phyloP scores from a whole-genome alignment of 2,113 vertebrate species.

The Cyanoramphus novaezelandiae region DNA sequence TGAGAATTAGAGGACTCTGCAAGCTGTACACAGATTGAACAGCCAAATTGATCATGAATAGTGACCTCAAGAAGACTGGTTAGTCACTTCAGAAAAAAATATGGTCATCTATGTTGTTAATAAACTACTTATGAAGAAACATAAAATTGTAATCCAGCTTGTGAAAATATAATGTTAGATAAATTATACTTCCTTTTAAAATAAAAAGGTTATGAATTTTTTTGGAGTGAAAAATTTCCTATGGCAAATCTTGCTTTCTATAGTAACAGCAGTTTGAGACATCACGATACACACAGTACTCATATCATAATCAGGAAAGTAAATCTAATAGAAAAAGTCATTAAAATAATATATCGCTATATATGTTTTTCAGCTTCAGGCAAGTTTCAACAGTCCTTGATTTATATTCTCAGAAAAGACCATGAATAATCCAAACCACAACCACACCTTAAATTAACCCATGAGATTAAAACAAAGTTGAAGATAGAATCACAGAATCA shows the following conservation, averaged over 20 bases:
- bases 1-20: not conserved
- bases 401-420: not conserved
- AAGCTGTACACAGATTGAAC: not conserved
- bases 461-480: not conserved
- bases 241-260: not conserved
- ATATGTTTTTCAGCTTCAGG: not conserved
- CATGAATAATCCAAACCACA: not conserved
- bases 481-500: not conserved
- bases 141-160: not conserved
- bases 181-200: not conserved
- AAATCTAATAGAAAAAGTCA: not conserved
- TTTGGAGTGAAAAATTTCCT: not conserved
- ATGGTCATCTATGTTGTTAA: not conserved
- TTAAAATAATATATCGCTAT: not conserved
- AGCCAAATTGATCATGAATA: accelerated
- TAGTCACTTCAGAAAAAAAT: not conserved
- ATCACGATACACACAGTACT: too few species aligned
- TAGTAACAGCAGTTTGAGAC: not conserved
- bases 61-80: not conserved
- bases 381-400: not conserved
- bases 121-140: accelerated
- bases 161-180: not conserved
- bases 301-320: not conserved
- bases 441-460: not conserved
- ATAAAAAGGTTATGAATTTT: not conserved